A percentile compares a stretch with the other conserved stretches of the same genome.
Conservation (phyloP, 1,140 invertebrate genomes). For the Anagrus nilaparvatae region DNA sequence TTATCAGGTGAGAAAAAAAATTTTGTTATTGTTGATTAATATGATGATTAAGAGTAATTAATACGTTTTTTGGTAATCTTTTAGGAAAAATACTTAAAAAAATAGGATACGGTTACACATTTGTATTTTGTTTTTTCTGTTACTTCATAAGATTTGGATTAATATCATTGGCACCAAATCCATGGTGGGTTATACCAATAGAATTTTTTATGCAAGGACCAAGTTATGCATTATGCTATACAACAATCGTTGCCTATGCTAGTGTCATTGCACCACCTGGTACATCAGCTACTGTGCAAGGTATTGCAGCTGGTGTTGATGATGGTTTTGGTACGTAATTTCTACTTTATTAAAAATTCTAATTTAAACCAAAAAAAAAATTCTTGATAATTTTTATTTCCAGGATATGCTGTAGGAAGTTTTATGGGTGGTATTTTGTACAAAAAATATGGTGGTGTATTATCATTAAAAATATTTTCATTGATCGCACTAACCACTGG, state of each 20-base stretch:
- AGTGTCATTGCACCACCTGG: constrained; percentile 62
- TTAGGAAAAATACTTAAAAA: constrained; percentile 53
- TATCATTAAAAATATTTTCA: constrained; percentile 46
- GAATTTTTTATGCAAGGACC: constrained; percentile 67
- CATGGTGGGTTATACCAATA: constrained; percentile 62
- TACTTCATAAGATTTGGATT: constrained; percentile 56
- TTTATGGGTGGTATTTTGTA: constrained; percentile 51
- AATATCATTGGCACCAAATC: constrained; percentile 58
- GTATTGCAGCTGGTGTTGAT: constrained; percentile 71
- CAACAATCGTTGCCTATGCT: constrained; percentile 67
- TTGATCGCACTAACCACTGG: constrained; percentile 41
- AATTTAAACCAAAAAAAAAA: too few species aligned
- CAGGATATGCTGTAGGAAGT: constrained; percentile 53
- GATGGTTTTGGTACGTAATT: constrained; percentile 65
- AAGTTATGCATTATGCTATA: constrained; percentile 67
- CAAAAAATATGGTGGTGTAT: constrained; percentile 44
- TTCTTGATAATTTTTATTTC: constrained; percentile 6
- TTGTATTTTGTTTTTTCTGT: constrained; percentile 60
- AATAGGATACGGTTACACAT: constrained; percentile 58
- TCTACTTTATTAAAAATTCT: too few species aligned
- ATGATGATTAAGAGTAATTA: neutral
- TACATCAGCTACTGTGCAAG: constrained; percentile 71
- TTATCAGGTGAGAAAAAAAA: constrained; percentile 24
- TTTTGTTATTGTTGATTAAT: constrained; percentile 1
- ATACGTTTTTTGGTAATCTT: constrained; percentile 11